Evolutionary conservation across 2,888 invertebrate species (phyloP), one percentile per base, ranked within the genome.

Genomic region (Mythimna vitellina): DNA sequence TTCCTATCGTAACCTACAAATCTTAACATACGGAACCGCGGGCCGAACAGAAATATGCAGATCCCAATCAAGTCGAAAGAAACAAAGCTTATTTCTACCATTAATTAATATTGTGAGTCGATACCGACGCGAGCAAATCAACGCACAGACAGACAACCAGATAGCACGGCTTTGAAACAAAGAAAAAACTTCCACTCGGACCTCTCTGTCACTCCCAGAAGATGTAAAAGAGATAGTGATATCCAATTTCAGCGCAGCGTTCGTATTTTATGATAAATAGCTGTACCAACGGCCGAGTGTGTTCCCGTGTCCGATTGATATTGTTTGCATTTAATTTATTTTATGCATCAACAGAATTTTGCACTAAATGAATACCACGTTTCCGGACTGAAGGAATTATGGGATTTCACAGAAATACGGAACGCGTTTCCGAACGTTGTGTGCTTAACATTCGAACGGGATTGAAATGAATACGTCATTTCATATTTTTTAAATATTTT

Each of bases 191-290:
- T 87, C 84, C 75, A 79, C 58, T 74, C 46, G 35, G 51, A 83
- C 82, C 75, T 92, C 91, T 88, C 89, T 69, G 76, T 92, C 89
- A 75, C 81, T 75, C 89, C 4, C 68, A 58, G 42, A 64, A 66
- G 35, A 88, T 71, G 73, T 67, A 87, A 93, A 73, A 81, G 88
- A 86, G 92, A 93, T 70, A 75, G 79, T 72, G 63, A 76, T 78
- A 87, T 89, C 92, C 92, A 92, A 93, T 94, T 93, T 93, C 88
- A 91, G 87, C 87, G 85, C 87, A 79, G 82, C 87, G 90, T 91
- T 90, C 90, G 92, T 92, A 92, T 93, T 94, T 94, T 93, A 94
- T 94, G 93, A 94, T 94, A 94, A 94, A 94, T 94, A 94, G 92
- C 92, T 89, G 91, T 92, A 90, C 88, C 88, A 89, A 91, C 88